Base-by-base conservation (phyloP, 2,797 vertebrate species). In the Brotula barbata region DNA sequence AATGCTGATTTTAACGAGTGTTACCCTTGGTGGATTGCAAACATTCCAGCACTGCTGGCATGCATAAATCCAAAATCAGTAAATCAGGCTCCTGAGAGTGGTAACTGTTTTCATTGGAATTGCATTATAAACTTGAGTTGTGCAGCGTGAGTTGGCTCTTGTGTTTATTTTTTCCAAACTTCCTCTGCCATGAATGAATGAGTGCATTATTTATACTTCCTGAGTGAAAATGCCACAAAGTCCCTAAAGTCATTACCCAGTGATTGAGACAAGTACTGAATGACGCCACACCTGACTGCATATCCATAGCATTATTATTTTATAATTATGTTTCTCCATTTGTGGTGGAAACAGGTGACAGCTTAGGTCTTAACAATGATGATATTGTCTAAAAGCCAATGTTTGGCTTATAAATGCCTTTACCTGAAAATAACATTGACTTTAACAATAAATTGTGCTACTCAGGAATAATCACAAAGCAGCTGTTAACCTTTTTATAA, bases 211-310 rank as follows among this genome's bases (percentile, higher is more conserved):
- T 80, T 80, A 78, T 84, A 64, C 69, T 48, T 75, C 65, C 76
- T 19, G 6, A 69, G 61, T 68, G 71, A 15, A 59, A 79, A 64
- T 43, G 63, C 59, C 69, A 59, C 77, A 63, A 49, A 71, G 56
- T 74, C 78, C 82, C 82, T 55, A 40, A 85, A 88, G 83, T 84
- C 68, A 85, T 85, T 84, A 80, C 70, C 64, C 71, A 25, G 71
- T 67, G 65, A 87, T 77, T 59, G 73, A 83, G 71, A 77, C 51
- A 17, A 45, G 61, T 51, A 62, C 43, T 1, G 17, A 76, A 75
- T 63, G 65, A 71, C 64, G 68, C 54, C 64, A 68, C 63, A 52
- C 23, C 23, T 52, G 62, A 40, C 77, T 67, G 81, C 75, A 82
- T 78, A 62, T 84, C 3, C 10, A 67, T 64, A 23, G 49, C 54